phyloP scores from a whole-genome alignment of 2,113 vertebrate genomes.

The Sula dactylatra region DNA sequence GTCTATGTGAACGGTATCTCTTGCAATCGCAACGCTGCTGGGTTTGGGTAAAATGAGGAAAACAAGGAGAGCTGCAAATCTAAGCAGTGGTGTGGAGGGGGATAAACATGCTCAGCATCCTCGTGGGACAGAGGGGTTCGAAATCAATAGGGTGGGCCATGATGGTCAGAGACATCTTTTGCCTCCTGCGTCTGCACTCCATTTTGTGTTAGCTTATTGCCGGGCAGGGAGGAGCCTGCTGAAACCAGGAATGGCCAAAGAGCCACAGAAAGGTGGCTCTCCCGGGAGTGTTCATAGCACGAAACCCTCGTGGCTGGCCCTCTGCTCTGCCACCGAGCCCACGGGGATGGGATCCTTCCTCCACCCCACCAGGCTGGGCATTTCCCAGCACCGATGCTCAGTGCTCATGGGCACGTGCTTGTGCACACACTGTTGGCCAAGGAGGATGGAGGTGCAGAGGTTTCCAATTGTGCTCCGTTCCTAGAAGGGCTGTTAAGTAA shows the following conservation, averaged over 20 bases:
- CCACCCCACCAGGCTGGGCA: not conserved
- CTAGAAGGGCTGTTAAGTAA: not conserved
- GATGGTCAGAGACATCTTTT: not conserved
- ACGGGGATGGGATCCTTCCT: rapidly evolving
- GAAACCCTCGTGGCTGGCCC: rapidly evolving
- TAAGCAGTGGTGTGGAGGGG: not conserved
- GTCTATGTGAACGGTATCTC: not conserved
- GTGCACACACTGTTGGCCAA: not conserved
- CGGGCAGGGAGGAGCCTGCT: not conserved
- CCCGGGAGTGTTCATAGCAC: rapidly evolving
- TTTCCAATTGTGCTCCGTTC: not conserved
- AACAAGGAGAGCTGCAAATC: slow-evolving; percentile 19
- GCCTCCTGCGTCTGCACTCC: rapidly evolving
- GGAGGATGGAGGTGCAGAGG: not conserved
- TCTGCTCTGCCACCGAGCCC: rapidly evolving
- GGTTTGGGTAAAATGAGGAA: not conserved
- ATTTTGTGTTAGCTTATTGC: not conserved
- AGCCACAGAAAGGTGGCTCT: not conserved
- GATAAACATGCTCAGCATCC: not conserved
- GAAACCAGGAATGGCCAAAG: not conserved
- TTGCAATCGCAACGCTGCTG: not conserved
- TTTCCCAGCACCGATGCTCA: not conserved
- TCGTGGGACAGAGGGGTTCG: rapidly evolving
- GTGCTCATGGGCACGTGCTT: rapidly evolving
- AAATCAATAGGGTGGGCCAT: not conserved